phyloP scores from a whole-genome alignment of 2,797 vertebrate species.

The Anabas testudineus region DNA sequence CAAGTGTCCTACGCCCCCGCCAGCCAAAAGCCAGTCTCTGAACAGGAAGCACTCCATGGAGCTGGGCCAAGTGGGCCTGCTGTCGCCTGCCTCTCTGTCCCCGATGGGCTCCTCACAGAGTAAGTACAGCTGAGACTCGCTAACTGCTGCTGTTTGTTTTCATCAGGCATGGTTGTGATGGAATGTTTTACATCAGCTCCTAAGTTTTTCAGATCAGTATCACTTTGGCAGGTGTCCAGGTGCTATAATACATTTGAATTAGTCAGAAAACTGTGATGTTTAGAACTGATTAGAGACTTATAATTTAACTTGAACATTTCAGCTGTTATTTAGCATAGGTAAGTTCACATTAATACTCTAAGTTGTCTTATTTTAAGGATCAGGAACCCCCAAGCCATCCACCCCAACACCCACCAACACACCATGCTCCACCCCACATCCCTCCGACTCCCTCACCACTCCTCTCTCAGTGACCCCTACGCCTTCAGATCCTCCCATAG shows the following conservation, averaged over 20 bases:
- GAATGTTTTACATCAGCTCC: conserved; percentile 28
- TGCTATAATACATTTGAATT: conserved; percentile 17
- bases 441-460: conserved; percentile 88
- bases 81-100: conserved; percentile 93
- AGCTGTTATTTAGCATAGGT: conserved; percentile 3
- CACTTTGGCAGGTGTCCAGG: conserved; percentile 24
- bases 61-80: conserved; percentile 91
- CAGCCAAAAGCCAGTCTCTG: conserved; percentile 91
- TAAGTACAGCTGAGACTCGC: conserved; percentile 81
- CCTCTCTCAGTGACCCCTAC: conserved; percentile 89
- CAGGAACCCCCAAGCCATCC: conserved; percentile 97
- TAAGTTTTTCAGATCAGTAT: conserved; percentile 48
- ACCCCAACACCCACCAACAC: conserved; percentile 96
- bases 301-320: background rate
- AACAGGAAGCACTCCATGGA: conserved; percentile 97
- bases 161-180: conserved; percentile 11
- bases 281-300: background rate
- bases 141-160: conserved; percentile 3
- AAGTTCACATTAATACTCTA: background rate
- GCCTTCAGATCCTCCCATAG: conserved; percentile 88
- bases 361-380: conserved; percentile 84
- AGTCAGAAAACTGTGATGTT: background rate
- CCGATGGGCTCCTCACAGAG: conserved; percentile 96
- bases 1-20: conserved; percentile 96
- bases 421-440: conserved; percentile 95